phyloP scores from a whole-genome alignment of 2,797 vertebrate species.

The Macroramphosus scolopax region DNA sequence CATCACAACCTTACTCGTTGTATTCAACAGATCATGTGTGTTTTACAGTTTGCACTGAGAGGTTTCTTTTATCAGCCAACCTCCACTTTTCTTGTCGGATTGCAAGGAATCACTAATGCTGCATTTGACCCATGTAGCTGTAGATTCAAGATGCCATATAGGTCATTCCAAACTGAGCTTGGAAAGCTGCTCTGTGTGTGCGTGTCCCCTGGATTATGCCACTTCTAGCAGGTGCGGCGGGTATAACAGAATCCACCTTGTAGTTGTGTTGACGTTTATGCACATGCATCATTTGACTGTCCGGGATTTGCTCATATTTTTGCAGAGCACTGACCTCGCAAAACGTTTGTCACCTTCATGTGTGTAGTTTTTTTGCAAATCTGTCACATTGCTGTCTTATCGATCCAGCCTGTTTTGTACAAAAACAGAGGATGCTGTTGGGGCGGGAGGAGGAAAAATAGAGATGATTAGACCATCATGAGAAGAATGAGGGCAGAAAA shows the following conservation, averaged over 20 bases:
- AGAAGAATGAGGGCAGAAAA: neutral
- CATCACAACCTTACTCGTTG: constrained; percentile 13
- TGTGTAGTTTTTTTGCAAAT: constrained; percentile 17
- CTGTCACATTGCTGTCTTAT: constrained; percentile 29
- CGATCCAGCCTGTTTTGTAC: constrained; percentile 23
- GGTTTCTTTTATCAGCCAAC: too few species aligned
- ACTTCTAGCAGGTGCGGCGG: too few species aligned
- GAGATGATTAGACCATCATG: constrained; percentile 11
- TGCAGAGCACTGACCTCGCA: neutral
- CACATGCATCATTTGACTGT: neutral
- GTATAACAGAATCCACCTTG: too few species aligned
- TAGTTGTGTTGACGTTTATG: too few species aligned
- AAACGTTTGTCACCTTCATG: constrained; percentile 1
- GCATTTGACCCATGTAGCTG: constrained; percentile 10
- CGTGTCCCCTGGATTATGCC: too few species aligned
- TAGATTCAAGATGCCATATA: constrained; percentile 27
- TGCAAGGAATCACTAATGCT: too few species aligned
- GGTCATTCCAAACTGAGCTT: constrained; percentile 28
- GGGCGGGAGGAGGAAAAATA: constrained; percentile 3
- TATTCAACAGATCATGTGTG: constrained; percentile 37
- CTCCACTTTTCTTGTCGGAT: too few species aligned
- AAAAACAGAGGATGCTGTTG: constrained; percentile 6
- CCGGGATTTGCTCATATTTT: neutral
- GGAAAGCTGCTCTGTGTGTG: too few species aligned
- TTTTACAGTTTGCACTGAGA: constrained; percentile 47